Evolutionary conservation across 2,113 vertebrate genomes (phyloP).

Genomic region (Podiceps cristatus): DNA sequence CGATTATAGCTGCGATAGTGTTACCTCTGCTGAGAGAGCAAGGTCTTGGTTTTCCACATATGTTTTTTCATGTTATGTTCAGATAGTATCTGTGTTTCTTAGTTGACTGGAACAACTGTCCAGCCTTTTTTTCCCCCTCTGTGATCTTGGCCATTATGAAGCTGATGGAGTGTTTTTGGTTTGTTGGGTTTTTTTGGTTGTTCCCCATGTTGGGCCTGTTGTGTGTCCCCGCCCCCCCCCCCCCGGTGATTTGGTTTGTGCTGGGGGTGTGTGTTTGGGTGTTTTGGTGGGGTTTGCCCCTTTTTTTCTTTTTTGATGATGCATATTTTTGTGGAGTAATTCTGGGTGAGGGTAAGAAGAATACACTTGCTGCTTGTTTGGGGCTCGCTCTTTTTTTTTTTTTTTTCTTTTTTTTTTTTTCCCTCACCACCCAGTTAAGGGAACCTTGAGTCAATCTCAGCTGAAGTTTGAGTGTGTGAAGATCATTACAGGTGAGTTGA

Average conservation of each 20-base stretch:
- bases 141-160: background rate
- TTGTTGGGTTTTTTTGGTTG: background rate
- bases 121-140: fast-evolving
- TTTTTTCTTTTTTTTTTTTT: too few relatives aligned
- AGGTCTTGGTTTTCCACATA: background rate
- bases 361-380: background rate
- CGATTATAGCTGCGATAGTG: background rate
- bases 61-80: background rate
- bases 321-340: background rate
- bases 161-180: background rate
- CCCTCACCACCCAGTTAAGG: background rate
- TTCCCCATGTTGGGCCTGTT: too few relatives aligned
- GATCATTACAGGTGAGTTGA: background rate
- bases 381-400: background rate
- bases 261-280: background rate
- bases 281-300: background rate
- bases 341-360: background rate
- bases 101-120: background rate
- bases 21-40: background rate
- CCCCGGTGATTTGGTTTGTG: too few relatives aligned
- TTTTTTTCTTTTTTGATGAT: background rate
- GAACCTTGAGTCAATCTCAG: background rate
- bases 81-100: background rate
- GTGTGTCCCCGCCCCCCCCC: too few relatives aligned
- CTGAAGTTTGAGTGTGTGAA: background rate